Conservation (phyloP, 2,113 vertebrate genomes). For the Gyps fulvus region DNA sequence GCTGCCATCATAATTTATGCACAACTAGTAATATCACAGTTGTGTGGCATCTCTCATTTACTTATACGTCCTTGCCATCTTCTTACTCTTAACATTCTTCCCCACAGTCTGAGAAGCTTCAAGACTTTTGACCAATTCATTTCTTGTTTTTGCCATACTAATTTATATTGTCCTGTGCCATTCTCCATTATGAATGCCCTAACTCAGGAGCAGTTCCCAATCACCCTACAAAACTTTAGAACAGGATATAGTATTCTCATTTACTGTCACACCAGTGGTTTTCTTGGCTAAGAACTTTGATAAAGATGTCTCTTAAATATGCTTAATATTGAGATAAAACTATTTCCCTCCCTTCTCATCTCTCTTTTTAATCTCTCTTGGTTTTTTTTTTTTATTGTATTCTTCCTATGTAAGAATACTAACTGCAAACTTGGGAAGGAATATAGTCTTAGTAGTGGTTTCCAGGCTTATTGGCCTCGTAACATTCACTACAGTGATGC, state of each 20-base stretch:
- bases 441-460: background rate
- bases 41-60: background rate
- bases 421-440: background rate
- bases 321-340: background rate
- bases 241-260: background rate
- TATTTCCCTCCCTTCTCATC: background rate
- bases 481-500: background rate
- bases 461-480: background rate
- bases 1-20: background rate
- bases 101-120: background rate
- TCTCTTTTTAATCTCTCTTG: background rate
- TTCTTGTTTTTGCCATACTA: background rate
- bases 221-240: background rate
- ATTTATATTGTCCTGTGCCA: background rate
- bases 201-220: background rate
- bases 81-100: background rate
- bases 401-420: background rate
- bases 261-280: background rate
- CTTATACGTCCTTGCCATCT: background rate
- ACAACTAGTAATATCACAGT: background rate
- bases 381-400: background rate
- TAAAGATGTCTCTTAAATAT: background rate
- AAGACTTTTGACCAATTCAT: background rate
- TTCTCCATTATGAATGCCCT: background rate
- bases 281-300: background rate